phyloP scores from a whole-genome alignment of 2,113 vertebrate genomes.

The Elephantulus edwardii region DNA sequence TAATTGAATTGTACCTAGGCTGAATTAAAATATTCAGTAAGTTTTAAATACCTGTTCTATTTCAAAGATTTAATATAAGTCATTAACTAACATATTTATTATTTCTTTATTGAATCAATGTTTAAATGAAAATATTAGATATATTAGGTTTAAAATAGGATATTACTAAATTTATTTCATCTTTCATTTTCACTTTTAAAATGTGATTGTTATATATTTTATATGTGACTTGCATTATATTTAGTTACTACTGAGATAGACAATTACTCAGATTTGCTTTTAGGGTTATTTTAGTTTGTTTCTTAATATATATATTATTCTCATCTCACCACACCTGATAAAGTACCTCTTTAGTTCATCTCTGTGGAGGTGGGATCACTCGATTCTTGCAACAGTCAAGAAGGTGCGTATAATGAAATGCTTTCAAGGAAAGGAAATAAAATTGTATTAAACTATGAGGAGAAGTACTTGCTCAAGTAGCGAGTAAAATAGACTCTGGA shows the following conservation, averaged over 20 bases:
- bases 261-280: background rate
- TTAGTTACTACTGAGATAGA: background rate
- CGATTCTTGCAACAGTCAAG: background rate
- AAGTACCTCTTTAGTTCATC: background rate
- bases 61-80: background rate
- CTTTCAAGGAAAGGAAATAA: background rate
- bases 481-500: constrained; percentile 27
- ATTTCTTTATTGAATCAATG: background rate
- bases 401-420: background rate
- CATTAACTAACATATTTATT: too few species aligned
- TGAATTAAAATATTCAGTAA: background rate
- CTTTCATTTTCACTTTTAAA: background rate
- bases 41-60: background rate
- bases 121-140: background rate
- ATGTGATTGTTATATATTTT: background rate
- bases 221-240: background rate
- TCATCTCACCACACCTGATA: background rate
- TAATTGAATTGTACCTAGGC: too few species aligned
- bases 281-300: background rate
- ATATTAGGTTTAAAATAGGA: background rate
- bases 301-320: background rate
- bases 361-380: background rate
- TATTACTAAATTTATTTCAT: background rate
- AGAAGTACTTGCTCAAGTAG: background rate
- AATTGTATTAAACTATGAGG: background rate